Conservation (phyloP, 2,797 vertebrate genomes). For the Pterois miles region DNA sequence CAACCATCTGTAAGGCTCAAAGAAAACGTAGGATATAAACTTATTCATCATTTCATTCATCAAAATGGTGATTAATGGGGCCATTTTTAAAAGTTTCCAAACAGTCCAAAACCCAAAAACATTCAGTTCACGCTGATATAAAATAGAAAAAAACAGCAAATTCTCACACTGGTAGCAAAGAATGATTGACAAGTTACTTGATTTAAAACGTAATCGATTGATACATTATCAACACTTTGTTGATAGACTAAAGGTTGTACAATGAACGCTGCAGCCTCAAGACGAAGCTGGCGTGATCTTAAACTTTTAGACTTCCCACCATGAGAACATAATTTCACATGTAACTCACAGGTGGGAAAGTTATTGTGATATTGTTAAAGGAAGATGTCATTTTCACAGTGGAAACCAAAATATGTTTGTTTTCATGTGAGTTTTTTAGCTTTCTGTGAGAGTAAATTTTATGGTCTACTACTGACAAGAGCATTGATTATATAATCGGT, state of each 20-base stretch:
- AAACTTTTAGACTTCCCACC: too few relatives aligned
- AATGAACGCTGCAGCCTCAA: too few relatives aligned
- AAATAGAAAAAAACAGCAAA: background rate
- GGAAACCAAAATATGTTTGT: too few relatives aligned
- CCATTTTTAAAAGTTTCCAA: too few relatives aligned
- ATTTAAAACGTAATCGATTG: background rate
- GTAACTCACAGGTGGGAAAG: too few relatives aligned
- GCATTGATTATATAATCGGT: background rate
- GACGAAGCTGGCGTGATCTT: too few relatives aligned
- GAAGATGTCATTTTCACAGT: too few relatives aligned
- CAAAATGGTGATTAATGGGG: too few relatives aligned
- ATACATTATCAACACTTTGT: background rate
- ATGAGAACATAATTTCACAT: too few relatives aligned
- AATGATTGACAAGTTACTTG: background rate
- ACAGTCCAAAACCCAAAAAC: background rate
- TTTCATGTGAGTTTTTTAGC: background rate
- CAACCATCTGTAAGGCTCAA: background rate
- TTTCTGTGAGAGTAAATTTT: background rate
- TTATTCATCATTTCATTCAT: too few relatives aligned
- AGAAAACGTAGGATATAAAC: background rate
- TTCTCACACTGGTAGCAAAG: too few relatives aligned
- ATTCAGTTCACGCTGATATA: background rate
- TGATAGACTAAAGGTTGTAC: too few relatives aligned
- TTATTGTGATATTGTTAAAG: background rate
- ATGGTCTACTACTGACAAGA: constrained; percentile 52